Evolutionary conservation across 2,888 invertebrate genomes (phyloP).

Genomic region (Ischnura elegans): DNA sequence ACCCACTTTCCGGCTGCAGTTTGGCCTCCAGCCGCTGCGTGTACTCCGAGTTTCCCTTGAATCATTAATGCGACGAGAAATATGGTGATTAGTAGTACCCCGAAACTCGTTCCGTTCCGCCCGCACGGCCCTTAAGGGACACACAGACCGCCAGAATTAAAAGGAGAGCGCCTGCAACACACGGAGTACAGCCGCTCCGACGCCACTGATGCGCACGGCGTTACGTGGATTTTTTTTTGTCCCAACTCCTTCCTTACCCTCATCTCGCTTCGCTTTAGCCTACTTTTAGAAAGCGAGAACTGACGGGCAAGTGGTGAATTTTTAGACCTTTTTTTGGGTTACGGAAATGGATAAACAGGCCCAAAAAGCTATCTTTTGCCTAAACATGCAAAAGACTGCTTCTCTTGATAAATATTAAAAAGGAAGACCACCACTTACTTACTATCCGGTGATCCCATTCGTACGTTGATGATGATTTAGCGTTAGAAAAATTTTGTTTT

Average conservation of each 20-base stretch:
- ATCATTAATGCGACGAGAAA: conserved; percentile 27
- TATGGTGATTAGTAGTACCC: conserved; percentile 21
- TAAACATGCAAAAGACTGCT: no score
- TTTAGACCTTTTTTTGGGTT: no score
- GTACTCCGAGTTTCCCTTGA: neutral
- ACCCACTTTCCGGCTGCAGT: neutral
- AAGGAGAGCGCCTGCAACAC: neutral
- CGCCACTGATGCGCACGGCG: neutral
- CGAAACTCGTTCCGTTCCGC: neutral
- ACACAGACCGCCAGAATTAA: neutral
- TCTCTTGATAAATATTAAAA: no score
- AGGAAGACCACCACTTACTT: no score
- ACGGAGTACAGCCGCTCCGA: neutral
- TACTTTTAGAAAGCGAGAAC: neutral
- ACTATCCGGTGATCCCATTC: no score
- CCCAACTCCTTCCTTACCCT: no score
- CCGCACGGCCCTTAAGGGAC: neutral
- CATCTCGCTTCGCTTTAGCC: neutral
- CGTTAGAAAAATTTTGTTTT: no score
- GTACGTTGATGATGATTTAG: no score
- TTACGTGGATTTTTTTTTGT: no score
- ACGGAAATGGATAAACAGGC: no score
- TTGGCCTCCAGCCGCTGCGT: neutral
- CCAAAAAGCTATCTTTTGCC: no score
- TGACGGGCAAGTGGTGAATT: no score